Evolutionary conservation across 2,888 invertebrate genomes (phyloP).

Genomic region (Agrotis segetum): DNA sequence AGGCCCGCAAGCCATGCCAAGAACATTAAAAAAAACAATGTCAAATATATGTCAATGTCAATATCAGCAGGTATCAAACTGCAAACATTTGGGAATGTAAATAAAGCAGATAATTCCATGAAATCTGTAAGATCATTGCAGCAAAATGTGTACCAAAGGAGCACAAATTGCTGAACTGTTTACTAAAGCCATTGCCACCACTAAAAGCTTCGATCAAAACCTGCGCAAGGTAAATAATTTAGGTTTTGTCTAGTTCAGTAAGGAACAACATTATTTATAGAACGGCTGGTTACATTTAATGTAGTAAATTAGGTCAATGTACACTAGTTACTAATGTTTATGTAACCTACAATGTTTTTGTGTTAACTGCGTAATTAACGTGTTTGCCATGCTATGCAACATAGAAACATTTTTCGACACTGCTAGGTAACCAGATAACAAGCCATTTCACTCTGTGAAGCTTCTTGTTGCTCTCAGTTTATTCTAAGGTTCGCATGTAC

Average conservation of each 20-base stretch:
- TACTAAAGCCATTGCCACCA: slow-evolving; percentile 81
- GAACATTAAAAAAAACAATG: slow-evolving; percentile 1
- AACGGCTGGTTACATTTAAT: slow-evolving; percentile 8
- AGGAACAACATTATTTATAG: slow-evolving; percentile 20
- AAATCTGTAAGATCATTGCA: slow-evolving; percentile 6
- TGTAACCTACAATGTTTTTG: slow-evolving; percentile 16
- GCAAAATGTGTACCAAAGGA: slow-evolving; percentile 80
- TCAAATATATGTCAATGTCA: slow-evolving; percentile 4
- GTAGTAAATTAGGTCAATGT: slow-evolving; percentile 11
- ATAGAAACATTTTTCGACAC: neutral
- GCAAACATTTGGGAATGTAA: slow-evolving; percentile 30
- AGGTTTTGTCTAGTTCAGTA: slow-evolving; percentile 4
- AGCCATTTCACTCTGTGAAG: neutral
- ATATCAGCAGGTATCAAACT: slow-evolving; percentile 20
- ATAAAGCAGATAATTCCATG: slow-evolving; percentile 24
- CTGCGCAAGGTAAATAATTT: slow-evolving; percentile 80
- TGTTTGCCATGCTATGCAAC: neutral
- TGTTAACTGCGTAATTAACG: neutral
- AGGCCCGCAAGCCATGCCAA: no score
- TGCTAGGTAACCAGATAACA: neutral
- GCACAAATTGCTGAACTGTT: slow-evolving; percentile 83
- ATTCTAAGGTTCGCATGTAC: neutral
- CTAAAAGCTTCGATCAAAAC: slow-evolving; percentile 86
- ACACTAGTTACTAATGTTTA: slow-evolving; percentile 13
- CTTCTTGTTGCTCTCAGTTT: neutral